These are phyloP conservation scores for Turnix velox DNA, from an alignment of 2,113 vertebrate genomes.

Conservation along the genomic window DNA sequence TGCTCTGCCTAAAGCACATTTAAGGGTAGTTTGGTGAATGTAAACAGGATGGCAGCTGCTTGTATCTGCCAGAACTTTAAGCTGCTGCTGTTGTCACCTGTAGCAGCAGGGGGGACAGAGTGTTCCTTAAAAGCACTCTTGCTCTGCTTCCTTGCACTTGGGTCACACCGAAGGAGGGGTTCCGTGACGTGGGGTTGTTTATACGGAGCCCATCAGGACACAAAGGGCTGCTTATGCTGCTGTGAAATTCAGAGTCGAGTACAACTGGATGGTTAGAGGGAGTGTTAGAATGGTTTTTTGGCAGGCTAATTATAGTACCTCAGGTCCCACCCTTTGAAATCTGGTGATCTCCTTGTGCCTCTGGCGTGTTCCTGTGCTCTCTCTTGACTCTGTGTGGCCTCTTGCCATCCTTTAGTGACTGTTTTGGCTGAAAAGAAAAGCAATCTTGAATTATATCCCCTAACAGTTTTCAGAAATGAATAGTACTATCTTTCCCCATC, in stretches of 20 bases:
- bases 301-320: conserved; percentile 10
- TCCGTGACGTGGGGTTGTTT: background rate
- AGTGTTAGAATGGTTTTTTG: background rate
- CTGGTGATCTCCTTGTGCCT: background rate
- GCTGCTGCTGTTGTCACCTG: background rate
- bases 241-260: background rate
- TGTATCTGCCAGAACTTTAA: background rate
- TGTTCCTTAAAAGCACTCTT: background rate
- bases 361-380: background rate
- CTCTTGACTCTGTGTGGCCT: background rate
- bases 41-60: background rate
- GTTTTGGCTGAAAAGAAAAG: background rate
- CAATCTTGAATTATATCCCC: accelerated
- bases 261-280: background rate
- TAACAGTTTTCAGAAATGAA: accelerated
- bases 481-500: accelerated
- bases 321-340: background rate
- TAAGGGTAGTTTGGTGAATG: background rate
- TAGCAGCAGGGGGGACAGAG: background rate
- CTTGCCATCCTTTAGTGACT: background rate
- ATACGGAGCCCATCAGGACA: background rate
- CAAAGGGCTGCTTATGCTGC: background rate
- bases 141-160: background rate
- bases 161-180: background rate
- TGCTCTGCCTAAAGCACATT: background rate